Conservation (phyloP, 2,888 invertebrate species). For the Xestia sexstrigata region DNA sequence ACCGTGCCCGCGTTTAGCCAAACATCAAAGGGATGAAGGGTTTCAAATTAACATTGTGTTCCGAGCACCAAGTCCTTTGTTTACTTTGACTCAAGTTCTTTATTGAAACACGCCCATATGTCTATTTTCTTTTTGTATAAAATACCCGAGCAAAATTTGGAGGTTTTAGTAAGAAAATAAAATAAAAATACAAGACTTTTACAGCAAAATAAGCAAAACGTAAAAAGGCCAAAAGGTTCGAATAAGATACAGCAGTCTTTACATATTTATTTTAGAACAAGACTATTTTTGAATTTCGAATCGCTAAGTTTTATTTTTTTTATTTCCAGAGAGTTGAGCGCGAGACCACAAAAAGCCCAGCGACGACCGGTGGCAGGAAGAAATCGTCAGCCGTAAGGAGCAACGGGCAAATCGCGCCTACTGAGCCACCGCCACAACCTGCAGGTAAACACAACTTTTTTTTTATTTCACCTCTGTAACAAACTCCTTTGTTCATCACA, state of each 20-base stretch:
- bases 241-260: conserved; percentile 33
- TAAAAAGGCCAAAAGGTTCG: conserved; percentile 16
- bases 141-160: conserved; percentile 23
- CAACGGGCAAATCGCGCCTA: conserved; percentile 85
- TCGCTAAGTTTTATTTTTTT: conserved; percentile 50
- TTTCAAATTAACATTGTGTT: conserved; percentile 53
- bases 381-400: conserved; percentile 82
- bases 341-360: conserved; percentile 86
- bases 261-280: conserved; percentile 38
- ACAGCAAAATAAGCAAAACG: conserved; percentile 29
- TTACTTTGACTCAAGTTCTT: conserved; percentile 45
- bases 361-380: conserved; percentile 86
- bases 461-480: conserved; percentile 34
- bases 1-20: conserved; percentile 47
- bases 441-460: conserved; percentile 75
- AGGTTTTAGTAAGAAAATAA: conserved; percentile 23
- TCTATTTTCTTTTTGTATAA: conserved; percentile 43
- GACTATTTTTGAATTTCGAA: conserved; percentile 49
- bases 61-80: conserved; percentile 52
- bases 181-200: conserved; percentile 4
- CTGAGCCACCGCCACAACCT: conserved; percentile 81
- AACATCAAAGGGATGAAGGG: conserved; percentile 52
- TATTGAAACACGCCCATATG: conserved; percentile 48
- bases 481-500: conserved; percentile 55
- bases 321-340: conserved; percentile 85